phyloP scores from a whole-genome alignment of 2,113 vertebrate genomes.

The Pseudopodoces humilis region DNA sequence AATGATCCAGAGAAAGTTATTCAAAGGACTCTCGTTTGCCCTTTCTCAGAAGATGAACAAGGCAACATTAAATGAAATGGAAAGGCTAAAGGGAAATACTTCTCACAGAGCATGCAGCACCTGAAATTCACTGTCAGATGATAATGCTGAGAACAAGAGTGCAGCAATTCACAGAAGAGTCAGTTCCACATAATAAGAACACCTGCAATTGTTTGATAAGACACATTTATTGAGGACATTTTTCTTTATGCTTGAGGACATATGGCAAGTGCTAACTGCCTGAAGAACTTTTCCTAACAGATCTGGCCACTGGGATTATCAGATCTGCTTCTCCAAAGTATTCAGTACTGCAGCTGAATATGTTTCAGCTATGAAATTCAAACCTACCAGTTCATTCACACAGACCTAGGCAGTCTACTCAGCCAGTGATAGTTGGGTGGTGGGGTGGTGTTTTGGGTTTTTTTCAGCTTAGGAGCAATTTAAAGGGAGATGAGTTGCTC shows the following conservation, averaged over 20 bases:
- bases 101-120: not conserved
- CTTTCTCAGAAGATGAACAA: constrained; percentile 2
- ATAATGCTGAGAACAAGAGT: not conserved
- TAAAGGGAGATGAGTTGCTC: not conserved
- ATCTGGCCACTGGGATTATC: not conserved
- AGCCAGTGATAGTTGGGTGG: not conserved
- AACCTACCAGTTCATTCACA: not conserved
- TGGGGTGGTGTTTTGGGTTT: accelerated
- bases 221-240: not conserved
- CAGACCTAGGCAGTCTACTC: not conserved
- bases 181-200: not conserved
- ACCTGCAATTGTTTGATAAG: not conserved
- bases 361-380: not conserved
- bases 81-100: constrained; percentile 31
- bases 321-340: not conserved
- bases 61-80: not conserved
- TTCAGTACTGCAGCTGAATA: not conserved
- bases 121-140: not conserved
- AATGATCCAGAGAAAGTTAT: not conserved
- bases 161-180: not conserved
- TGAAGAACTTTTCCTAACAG: not conserved
- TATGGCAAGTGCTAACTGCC: not conserved
- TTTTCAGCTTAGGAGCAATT: not conserved
- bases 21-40: not conserved
- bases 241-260: not conserved